Conservation (phyloP, 2,888 invertebrate species). For the Anodontia alba region DNA sequence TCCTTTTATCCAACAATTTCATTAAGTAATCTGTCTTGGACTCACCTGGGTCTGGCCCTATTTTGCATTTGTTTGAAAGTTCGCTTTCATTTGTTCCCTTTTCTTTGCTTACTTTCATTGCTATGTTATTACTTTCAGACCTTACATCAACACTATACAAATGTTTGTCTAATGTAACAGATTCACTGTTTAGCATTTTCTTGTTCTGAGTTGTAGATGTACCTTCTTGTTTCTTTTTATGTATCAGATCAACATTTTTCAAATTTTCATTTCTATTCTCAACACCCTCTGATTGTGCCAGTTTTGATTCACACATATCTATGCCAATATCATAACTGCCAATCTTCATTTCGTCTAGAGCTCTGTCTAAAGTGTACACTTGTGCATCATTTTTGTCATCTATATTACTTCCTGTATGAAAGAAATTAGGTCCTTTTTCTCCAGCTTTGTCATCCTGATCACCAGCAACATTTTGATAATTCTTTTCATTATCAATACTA, state of each 20-base stretch:
- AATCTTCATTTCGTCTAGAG: slow-evolving; percentile 30
- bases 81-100: background rate
- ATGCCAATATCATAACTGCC: background rate
- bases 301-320: background rate
- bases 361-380: slow-evolving; percentile 34
- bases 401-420: background rate
- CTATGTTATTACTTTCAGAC: too few relatives aligned
- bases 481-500: too few relatives aligned
- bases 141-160: too few relatives aligned
- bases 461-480: background rate
- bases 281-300: background rate
- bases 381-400: background rate
- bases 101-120: too few relatives aligned
- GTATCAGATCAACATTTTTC: too few relatives aligned
- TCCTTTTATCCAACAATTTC: slow-evolving; percentile 71
- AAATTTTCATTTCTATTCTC: background rate
- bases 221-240: background rate
- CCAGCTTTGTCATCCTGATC: background rate
- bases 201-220: background rate
- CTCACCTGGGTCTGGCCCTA: background rate
- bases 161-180: background rate
- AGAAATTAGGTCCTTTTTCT: background rate
- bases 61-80: background rate
- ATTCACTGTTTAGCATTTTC: background rate
- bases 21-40: slow-evolving; percentile 71